Evolutionary conservation across 1,140 invertebrate genomes (phyloP), one percentile per base, ranked within the genome.

Genomic region (Drosophila busckii): DNA sequence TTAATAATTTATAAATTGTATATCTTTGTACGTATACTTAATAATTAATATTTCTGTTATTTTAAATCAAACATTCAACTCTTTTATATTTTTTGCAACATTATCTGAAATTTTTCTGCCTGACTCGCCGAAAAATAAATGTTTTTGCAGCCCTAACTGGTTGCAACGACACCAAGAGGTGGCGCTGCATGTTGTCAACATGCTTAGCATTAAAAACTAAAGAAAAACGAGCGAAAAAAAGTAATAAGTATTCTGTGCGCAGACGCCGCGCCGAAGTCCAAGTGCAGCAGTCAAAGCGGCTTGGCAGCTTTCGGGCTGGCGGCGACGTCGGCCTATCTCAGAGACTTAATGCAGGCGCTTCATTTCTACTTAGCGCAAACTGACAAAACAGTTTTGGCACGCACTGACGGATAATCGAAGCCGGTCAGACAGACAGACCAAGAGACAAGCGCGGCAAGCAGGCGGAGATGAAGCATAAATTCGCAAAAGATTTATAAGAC

Each of bases 341-440:
- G 35, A 49, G 23, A 38, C 40, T 66, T 78, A 71, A 63, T 80
- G 71, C 68, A 45, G 67, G n/a, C n/a, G n/a, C n/a, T n/a, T n/a
- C n/a, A n/a, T 73, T 71, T 34, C 71, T 78, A 78, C 71, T 71
- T 78, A 80, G 73, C 67, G 67, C 35, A 29, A 73, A 56, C 71
- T 78, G 67, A 80, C 71, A 80, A 71, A 78, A 78, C 71, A 68
- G 67, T 78, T 78, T 54, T 78, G 73, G 73, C 71, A 80, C 71
- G 71, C 71, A 78, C 71, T 78, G 71, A 78, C 80, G 80, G 71
- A 78, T 78, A 78, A 78, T 70, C 73, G 45, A 62, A 67, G 58
- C 20, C 50, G 42, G 53, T 19, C 17, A 49, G 56, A 68, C 67
- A 52, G 53, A 60, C 23, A 35, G 7, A 48, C 23, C 40, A n/a